These are phyloP conservation scores for Drosophila murphyi DNA, from an alignment of 1,140 invertebrate genomes.

Conservation along the genomic window DNA sequence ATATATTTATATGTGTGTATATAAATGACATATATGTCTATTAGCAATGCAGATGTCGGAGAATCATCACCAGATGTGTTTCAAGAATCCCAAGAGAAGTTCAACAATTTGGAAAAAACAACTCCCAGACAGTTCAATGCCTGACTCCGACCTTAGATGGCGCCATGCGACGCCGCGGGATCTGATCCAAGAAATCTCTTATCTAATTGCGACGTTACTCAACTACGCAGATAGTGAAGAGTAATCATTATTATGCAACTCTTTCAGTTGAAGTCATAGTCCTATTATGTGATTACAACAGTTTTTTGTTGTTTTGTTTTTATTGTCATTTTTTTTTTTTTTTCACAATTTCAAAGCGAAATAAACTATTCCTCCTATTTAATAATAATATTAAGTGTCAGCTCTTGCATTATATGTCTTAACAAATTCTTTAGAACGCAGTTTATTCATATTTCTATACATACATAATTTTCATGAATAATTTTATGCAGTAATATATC, in stretches of 20 bases:
- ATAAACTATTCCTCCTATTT: no score
- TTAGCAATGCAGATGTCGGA: constrained; percentile 67
- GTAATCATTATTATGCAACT: constrained; percentile 4
- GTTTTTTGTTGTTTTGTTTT: no score
- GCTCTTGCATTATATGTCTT: not conserved
- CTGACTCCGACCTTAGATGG: constrained; percentile 72
- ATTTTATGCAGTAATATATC: constrained; percentile 20
- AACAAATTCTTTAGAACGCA: not conserved
- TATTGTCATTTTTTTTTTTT: no score
- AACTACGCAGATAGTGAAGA: constrained; percentile 27
- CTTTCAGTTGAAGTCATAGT: no score
- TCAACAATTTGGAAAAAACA: constrained; percentile 58
- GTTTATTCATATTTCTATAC: not conserved
- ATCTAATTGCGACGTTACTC: constrained; percentile 37
- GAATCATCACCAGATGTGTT: constrained; percentile 28
- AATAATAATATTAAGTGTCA: no score
- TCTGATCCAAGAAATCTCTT: constrained; percentile 27
- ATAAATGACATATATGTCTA: constrained; percentile 9
- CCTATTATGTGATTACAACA: no score
- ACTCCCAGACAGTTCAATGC: constrained; percentile 60
- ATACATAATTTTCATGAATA: constrained; percentile 14
- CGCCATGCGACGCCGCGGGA: constrained; percentile 45
- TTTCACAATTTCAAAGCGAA: no score
- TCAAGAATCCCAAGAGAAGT: constrained; percentile 48
- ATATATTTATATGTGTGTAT: no score